Evolutionary conservation across 2,797 vertebrate genomes (phyloP).

Genomic region (Stomatorhinus walkeri): DNA sequence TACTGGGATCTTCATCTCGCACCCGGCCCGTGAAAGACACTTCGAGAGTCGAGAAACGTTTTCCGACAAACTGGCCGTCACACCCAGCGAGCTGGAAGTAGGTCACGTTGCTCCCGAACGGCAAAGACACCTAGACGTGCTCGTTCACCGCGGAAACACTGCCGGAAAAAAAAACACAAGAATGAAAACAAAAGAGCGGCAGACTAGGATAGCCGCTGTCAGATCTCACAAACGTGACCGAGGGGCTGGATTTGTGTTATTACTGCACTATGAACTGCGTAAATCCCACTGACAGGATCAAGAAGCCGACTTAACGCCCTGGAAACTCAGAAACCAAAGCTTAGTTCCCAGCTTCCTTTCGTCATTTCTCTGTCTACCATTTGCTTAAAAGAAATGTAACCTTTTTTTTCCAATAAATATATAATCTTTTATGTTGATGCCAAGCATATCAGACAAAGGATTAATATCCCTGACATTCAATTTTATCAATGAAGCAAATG

Average conservation of each 20-base stretch:
- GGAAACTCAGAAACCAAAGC: neutral
- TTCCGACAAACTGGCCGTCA: neutral
- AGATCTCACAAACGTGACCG: neutral
- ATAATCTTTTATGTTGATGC: neutral
- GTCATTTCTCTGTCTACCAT: neutral
- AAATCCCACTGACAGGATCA: neutral
- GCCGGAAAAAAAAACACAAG: neutral
- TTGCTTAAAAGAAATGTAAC: neutral
- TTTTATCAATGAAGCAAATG: neutral
- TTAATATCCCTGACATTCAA: neutral
- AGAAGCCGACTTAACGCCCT: neutral
- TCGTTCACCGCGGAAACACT: no score
- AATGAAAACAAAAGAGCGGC: neutral
- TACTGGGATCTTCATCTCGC: neutral
- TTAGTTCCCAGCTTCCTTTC: neutral
- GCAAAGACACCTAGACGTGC: neutral
- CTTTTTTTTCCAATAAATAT: neutral
- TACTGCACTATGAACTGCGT: neutral
- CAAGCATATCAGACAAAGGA: neutral
- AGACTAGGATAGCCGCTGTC: neutral
- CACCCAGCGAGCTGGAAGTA: neutral
- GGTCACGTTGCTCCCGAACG: neutral
- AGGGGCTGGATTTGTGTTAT: neutral
- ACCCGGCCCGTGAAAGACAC: neutral
- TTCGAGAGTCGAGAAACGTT: neutral